A percentile compares a stretch with the other conserved stretches of the same genome.
phyloP scores from a whole-genome alignment of 2,888 invertebrate species.

The Galerucella pusilla region DNA sequence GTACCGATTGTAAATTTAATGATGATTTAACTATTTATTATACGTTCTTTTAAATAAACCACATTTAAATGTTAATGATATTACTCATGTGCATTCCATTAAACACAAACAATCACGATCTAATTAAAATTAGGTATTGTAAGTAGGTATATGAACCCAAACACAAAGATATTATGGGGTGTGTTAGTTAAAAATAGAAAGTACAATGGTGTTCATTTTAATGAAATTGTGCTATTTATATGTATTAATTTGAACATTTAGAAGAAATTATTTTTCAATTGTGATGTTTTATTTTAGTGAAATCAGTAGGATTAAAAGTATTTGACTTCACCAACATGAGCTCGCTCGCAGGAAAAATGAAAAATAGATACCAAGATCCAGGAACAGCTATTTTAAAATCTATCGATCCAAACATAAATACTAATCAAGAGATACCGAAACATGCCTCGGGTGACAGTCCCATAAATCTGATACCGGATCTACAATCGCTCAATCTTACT shows the following conservation, averaged over 20 bases:
- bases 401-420: slow-evolving; percentile 54
- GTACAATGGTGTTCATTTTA: background rate
- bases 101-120: background rate
- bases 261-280: background rate
- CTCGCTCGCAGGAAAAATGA: slow-evolving; percentile 43
- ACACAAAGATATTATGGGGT: background rate
- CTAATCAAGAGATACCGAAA: slow-evolving; percentile 20
- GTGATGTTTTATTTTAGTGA: slow-evolving; percentile 34
- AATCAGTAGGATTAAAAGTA: slow-evolving; percentile 37
- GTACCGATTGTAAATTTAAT: background rate
- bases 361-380: slow-evolving; percentile 39
- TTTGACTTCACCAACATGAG: slow-evolving; percentile 43
- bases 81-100: background rate
- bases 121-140: background rate
- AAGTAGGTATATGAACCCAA: background rate
- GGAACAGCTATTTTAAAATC: slow-evolving; percentile 57
- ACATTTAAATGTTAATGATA: background rate
- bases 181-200: background rate
- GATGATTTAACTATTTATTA: background rate
- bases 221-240: too few species aligned
- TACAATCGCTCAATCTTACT: slow-evolving; percentile 48
- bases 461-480: slow-evolving; percentile 23
- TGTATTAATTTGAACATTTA: too few species aligned
- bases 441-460: slow-evolving; percentile 23
- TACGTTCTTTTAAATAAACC: background rate